These are phyloP conservation scores for Lithophane socia DNA, from an alignment of 2,888 invertebrate genomes.

Conservation along the genomic window DNA sequence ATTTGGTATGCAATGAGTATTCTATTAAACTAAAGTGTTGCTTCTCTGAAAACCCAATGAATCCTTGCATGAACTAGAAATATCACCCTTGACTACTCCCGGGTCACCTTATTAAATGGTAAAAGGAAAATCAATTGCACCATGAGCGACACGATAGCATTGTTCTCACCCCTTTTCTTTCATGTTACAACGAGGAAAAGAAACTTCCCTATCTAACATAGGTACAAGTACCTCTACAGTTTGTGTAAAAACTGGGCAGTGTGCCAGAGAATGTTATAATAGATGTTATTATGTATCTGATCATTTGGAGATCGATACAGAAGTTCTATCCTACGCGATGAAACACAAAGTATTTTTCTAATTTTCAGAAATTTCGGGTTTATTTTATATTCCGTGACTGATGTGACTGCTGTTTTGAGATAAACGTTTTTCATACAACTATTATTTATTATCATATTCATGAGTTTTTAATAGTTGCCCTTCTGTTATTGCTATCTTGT, in stretches of 20 bases:
- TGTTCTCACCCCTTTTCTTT: conserved; percentile 44
- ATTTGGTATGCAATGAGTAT: background rate
- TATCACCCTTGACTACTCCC: background rate
- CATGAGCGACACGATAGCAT: conserved; percentile 23
- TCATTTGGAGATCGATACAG: background rate
- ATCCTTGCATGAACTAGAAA: background rate
- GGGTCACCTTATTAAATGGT: fast-evolving
- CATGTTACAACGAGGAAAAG: conserved; percentile 35
- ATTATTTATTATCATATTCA: no score
- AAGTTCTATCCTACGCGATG: conserved; percentile 2
- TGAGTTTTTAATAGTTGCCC: background rate
- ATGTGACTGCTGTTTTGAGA: no score
- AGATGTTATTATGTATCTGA: conserved; percentile 31
- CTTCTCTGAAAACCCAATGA: background rate
- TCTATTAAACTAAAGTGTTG: background rate
- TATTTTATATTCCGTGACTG: background rate
- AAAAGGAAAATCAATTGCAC: conserved; percentile 1
- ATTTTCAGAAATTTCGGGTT: background rate
- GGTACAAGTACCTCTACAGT: conserved; percentile 21
- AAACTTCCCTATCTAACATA: conserved; percentile 21
- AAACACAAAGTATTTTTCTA: background rate
- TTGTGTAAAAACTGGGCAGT: conserved; percentile 48
- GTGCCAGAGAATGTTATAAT: conserved; percentile 37
- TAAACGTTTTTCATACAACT: background rate
- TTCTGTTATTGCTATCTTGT: conserved; percentile 1